Conservation (phyloP, 2,888 invertebrate genomes). For the Mycogona germanica region DNA sequence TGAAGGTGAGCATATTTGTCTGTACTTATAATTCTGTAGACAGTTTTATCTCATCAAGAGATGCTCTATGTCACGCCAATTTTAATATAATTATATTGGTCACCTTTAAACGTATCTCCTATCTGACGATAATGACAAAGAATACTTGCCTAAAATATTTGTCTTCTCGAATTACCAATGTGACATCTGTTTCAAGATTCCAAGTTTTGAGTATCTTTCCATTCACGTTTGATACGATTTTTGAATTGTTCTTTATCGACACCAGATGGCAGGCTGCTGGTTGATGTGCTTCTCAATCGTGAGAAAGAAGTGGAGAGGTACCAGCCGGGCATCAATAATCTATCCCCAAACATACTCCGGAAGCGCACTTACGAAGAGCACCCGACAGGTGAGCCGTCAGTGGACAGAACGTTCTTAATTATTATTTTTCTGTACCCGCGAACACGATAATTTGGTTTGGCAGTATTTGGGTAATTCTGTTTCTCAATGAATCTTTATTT, state of each 20-base stretch:
- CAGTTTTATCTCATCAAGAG: too few relatives aligned
- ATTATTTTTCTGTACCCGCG: constrained; percentile 1
- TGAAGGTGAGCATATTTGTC: constrained; percentile 48
- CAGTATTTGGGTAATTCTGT: too few relatives aligned
- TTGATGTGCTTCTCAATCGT: constrained; percentile 41
- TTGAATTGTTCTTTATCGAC: too few relatives aligned
- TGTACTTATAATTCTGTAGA: too few relatives aligned
- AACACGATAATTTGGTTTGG: too few relatives aligned
- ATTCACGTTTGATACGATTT: constrained; percentile 19
- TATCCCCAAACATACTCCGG: constrained; percentile 51
- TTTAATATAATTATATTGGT: too few relatives aligned
- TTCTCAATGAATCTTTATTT: background rate
- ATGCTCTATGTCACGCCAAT: too few relatives aligned
- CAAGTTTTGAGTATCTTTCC: constrained; percentile 1
- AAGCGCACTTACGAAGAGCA: constrained; percentile 74
- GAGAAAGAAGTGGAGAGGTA: constrained; percentile 19
- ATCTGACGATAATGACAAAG: too few relatives aligned
- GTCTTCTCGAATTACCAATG: background rate
- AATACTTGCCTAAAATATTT: too few relatives aligned
- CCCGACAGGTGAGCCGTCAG: too few relatives aligned
- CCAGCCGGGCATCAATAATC: constrained; percentile 33
- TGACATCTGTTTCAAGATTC: too few relatives aligned
- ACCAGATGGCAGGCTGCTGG: constrained; percentile 74
- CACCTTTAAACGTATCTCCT: too few relatives aligned
- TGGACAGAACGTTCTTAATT: background rate